Base-by-base conservation (phyloP, 1,140 invertebrate species). In the Helicoverpa armigera region DNA sequence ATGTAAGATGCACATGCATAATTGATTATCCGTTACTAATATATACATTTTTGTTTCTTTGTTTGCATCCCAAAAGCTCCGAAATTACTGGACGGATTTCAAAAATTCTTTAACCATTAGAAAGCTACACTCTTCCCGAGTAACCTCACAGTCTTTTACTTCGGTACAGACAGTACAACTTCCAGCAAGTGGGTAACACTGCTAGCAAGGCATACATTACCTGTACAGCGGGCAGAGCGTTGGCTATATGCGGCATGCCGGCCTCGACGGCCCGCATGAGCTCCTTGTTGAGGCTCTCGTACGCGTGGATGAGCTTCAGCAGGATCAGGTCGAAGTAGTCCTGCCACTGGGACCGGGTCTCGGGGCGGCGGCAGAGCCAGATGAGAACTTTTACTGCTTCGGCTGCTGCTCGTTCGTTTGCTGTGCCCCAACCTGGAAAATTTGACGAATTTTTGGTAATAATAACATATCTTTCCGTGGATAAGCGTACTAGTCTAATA, bases 281-380 rank as follows among this genome's bases (percentile, higher is more conserved):
- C 94, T 98, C 97, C 92, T 97, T 97, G 87, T 96, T 97, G 74
- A 96, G 94, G 84, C 97, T 96, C 84, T 97, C 97, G 92, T 99
- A 98, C 81, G 97, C 97, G 87, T 98, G 96, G 79, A 99, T 96
- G 16, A 99, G 97, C 93, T 98, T 97, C 23, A 99, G 93, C 69
- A 99, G 97, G 18, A 99, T 97, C 10, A 99, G 95, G 94, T 99
- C 98, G 23, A 98, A 97, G 92, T 98, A 99, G 87, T 97, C 97
- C 60, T 97, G 96, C 96, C 98, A 99, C 80, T 96, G 96, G 81
- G 96, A 94, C 14, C 97, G 94, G 89, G 98, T 96, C 88, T 97
- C 96, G 51, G 96, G 96, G 76, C 97, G 96, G 82, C 97, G 96
- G 84, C 98, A 96, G 90, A 99, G 97, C 94, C 98, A 98, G 61